Base-by-base conservation (phyloP, 2,113 vertebrate genomes). In the Edolisoma coerulescens region DNA sequence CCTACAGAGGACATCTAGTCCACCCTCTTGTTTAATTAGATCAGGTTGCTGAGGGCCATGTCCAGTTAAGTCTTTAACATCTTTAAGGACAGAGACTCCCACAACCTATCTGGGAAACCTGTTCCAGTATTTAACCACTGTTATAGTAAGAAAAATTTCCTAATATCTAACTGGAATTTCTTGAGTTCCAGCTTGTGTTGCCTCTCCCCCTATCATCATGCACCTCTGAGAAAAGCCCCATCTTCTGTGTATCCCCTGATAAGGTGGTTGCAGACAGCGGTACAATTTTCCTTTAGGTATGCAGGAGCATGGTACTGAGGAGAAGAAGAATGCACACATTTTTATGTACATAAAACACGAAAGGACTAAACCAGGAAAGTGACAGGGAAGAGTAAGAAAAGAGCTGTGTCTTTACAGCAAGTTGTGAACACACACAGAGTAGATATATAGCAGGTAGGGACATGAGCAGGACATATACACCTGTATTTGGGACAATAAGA, bases 301-400 rank as follows among this genome's bases (percentile, higher is more conserved):
- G 30, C 20, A 77, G 54, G 45, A 73, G 61, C n/a, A 1, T 1
- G 3, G 7, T 11, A 69, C 42, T 32, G 26, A 41, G 17, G 22
- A 75, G 63, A 91, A 75, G 63, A 90, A 41, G 32, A 50, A 71
- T 11, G 37, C 37, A 77, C 23, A 21, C 0, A 2, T 33, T 44
- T 90, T 37, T 59, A 33, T 11, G 14, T 6, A 39, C 8, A 53
- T 35, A 74, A 22, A 67, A 42, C 30, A 60, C 0, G 0, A 61
- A 74, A 84, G 15, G 15, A 81, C 64, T 50, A 53, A 65, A 73
- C 6, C 19, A 60, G n/a, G 42, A 84, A 68, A 91, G 45, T 27
- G 20, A 59, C 50, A 80, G 35, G 9, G 49, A 83, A 41, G 32
- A 84, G 50, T 0, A 87, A 37, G 24, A 53, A 53, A 63, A 78